Evolutionary conservation across 1,140 invertebrate species (phyloP).

Genomic region (Pogonognathellus flavescens): DNA sequence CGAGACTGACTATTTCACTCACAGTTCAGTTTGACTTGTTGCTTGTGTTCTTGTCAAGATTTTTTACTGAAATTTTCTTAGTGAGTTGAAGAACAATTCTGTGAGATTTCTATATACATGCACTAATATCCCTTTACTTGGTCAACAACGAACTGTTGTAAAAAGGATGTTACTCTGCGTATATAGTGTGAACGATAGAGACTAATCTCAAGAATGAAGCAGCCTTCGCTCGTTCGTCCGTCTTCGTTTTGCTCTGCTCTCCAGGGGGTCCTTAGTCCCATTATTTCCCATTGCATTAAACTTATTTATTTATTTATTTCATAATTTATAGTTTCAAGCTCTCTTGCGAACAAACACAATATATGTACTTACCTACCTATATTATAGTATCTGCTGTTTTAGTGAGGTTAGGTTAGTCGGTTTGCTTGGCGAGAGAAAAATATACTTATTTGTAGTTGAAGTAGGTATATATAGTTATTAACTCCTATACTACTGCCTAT

Average conservation of each 20-base stretch:
- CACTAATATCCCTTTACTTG: background rate
- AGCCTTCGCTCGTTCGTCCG: constrained; percentile 3
- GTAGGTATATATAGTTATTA: no score
- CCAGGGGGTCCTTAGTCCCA: constrained; percentile 59
- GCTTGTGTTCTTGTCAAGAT: constrained; percentile 47
- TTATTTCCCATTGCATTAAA: constrained; percentile 51
- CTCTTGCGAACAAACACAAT: background rate
- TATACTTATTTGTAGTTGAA: background rate
- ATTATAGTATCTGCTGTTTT: background rate
- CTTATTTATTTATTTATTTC: constrained; percentile 61
- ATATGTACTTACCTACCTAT: background rate
- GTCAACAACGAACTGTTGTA: background rate
- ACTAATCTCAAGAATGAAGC: constrained; percentile 21
- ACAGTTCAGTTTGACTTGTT: constrained; percentile 26
- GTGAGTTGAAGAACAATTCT: background rate
- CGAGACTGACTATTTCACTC: background rate
- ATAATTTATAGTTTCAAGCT: constrained; percentile 54
- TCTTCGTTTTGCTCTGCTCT: constrained; percentile 47
- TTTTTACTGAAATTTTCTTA: constrained; percentile 5
- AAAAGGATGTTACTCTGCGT: background rate
- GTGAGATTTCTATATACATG: background rate
- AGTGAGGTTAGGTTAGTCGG: background rate
- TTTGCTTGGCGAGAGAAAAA: background rate
- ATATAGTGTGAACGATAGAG: background rate
- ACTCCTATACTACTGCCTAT: no score